These are phyloP conservation scores for Toxotes chatareus DNA, from an alignment of 2,113 vertebrate genomes.

Conservation along the genomic window DNA sequence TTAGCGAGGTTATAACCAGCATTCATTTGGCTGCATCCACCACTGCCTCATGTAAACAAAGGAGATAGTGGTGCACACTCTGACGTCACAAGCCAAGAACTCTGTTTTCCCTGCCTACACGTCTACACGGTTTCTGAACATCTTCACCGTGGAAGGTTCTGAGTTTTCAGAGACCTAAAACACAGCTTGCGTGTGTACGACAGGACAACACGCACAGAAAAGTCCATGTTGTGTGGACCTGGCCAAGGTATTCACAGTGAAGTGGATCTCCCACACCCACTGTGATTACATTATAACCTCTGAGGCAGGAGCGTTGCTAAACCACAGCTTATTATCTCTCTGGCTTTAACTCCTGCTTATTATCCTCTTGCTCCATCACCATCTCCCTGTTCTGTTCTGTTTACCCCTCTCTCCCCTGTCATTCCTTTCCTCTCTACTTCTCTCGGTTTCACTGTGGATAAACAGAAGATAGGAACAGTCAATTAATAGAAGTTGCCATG, in stretches of 20 bases:
- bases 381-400: background rate
- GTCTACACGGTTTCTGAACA: too few species aligned
- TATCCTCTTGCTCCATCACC: slow-evolving; percentile 6
- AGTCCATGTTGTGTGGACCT: too few species aligned
- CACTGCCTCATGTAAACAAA: too few species aligned
- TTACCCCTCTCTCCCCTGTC: background rate
- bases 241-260: slow-evolving; percentile 4
- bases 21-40: too few species aligned
- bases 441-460: slow-evolving; percentile 23
- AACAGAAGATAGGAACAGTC: slow-evolving; percentile 45
- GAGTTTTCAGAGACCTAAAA: too few species aligned
- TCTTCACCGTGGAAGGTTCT: too few species aligned
- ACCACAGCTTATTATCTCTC: slow-evolving; percentile 25
- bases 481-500: slow-evolving; percentile 75
- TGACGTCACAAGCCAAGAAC: too few species aligned
- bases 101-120: too few species aligned
- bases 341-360: background rate
- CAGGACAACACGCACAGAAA: too few species aligned
- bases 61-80: too few species aligned
- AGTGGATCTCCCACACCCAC: slow-evolving; percentile 42
- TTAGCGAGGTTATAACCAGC: too few species aligned
- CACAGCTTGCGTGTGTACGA: too few species aligned
- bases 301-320: slow-evolving; percentile 2
- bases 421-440: background rate
- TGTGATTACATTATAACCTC: slow-evolving; percentile 41